Evolutionary conservation across 2,113 vertebrate species (phyloP).

Genomic region (Saguinus imperator): DNA sequence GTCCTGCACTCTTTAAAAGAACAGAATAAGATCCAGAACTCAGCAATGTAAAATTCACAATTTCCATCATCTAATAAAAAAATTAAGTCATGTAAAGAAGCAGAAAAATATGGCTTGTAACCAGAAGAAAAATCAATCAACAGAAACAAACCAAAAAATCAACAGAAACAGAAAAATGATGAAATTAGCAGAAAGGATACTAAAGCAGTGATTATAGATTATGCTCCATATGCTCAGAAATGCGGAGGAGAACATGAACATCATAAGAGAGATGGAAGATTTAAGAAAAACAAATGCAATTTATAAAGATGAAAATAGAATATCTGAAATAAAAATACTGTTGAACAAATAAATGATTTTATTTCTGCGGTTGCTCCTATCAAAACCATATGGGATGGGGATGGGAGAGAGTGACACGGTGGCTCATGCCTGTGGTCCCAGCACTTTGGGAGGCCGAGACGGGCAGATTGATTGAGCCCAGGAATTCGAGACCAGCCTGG

Average conservation of each 20-base stretch:
- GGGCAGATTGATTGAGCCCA: background rate
- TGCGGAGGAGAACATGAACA: background rate
- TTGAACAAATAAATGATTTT: background rate
- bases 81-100: slow-evolving; percentile 14
- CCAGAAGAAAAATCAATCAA: background rate
- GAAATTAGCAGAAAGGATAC: background rate
- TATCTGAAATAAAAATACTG: background rate
- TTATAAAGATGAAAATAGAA: slow-evolving; percentile 23
- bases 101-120: background rate
- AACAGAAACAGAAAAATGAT: background rate
- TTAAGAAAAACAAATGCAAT: background rate
- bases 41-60: background rate
- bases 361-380: background rate
- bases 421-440: background rate
- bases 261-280: background rate
- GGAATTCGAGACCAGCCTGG: background rate
- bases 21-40: slow-evolving; percentile 11
- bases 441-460: background rate
- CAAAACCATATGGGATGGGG: background rate
- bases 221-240: background rate
- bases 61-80: background rate
- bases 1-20: background rate
- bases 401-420: background rate
- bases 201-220: background rate
- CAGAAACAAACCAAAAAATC: slow-evolving; percentile 10